Conservation (phyloP, 1,140 invertebrate genomes). For the Phenacoccus solenopsis region DNA sequence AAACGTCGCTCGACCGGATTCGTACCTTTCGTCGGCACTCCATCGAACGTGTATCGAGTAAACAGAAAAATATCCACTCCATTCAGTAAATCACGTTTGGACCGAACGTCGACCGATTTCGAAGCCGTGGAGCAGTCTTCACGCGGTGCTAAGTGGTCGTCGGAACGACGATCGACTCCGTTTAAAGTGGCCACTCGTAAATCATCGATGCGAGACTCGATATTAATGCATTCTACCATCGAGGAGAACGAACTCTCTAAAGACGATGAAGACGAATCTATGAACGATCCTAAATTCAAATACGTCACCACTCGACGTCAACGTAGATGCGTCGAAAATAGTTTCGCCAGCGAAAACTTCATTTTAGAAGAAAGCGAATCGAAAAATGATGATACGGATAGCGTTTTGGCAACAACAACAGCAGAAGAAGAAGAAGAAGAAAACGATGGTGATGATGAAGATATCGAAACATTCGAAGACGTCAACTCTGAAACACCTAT, state of each 20-base stretch:
- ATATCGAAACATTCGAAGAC: not conserved
- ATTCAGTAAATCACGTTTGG: not conserved
- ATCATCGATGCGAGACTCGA: not conserved
- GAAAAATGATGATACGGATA: not conserved
- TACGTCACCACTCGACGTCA: not conserved
- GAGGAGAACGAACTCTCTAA: not conserved
- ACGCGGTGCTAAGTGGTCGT: not conserved
- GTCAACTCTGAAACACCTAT: not conserved
- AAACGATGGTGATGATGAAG: not conserved
- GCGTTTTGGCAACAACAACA: not conserved
- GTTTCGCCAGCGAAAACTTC: not conserved
- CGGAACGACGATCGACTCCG: not conserved
- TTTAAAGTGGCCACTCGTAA: not conserved
- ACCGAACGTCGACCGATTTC: not conserved
- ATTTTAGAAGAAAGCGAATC: slow-evolving; percentile 3
- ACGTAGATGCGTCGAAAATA: not conserved
- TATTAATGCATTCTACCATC: not conserved
- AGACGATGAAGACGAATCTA: not conserved
- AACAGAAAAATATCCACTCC: not conserved
- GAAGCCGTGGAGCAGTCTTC: not conserved
- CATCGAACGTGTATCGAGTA: not conserved
- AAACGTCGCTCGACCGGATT: not conserved
- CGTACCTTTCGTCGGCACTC: not conserved
- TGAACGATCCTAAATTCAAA: not conserved
- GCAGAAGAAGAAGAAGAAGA: not conserved